Evolutionary conservation across 2,888 invertebrate species (phyloP).

Genomic region (Neoscelio sp.): DNA sequence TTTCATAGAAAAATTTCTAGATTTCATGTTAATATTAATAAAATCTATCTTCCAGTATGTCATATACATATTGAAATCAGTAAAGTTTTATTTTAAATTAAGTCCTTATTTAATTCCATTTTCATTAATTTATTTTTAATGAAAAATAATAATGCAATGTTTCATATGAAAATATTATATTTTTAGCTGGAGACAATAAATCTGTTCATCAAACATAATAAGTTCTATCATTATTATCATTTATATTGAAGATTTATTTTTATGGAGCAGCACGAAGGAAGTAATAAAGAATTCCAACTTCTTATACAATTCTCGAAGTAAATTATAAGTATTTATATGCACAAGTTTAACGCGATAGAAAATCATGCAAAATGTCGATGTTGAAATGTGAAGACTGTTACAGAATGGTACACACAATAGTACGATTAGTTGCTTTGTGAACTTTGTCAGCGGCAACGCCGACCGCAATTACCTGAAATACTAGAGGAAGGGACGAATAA

Average conservation of each 20-base stretch:
- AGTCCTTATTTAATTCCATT: too few species aligned
- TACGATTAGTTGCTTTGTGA: constrained; percentile 68
- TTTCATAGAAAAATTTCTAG: too few species aligned
- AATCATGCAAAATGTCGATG: constrained; percentile 73
- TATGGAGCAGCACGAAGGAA: background rate
- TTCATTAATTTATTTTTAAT: too few species aligned
- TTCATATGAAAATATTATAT: too few species aligned
- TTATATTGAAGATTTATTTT: constrained; percentile 14
- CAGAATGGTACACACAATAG: constrained; percentile 57
- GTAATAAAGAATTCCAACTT: constrained; percentile 8
- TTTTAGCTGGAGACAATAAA: too few species aligned
- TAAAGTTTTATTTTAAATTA: too few species aligned
- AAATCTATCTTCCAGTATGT: too few species aligned
- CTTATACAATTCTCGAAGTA: background rate
- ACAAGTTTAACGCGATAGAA: constrained; percentile 69
- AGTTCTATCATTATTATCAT: constrained; percentile 16
- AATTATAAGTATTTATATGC: constrained; percentile 41
- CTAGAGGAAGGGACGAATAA: constrained; percentile 29
- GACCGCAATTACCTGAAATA: constrained; percentile 62
- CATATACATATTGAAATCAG: too few species aligned
- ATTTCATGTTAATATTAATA: too few species aligned
- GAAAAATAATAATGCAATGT: too few species aligned
- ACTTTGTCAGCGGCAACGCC: constrained; percentile 69
- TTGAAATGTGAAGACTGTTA: constrained; percentile 62
- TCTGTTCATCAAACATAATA: background rate